Conservation (phyloP, 2,797 vertebrate species). For the Lepilemur septentrionalis region DNA sequence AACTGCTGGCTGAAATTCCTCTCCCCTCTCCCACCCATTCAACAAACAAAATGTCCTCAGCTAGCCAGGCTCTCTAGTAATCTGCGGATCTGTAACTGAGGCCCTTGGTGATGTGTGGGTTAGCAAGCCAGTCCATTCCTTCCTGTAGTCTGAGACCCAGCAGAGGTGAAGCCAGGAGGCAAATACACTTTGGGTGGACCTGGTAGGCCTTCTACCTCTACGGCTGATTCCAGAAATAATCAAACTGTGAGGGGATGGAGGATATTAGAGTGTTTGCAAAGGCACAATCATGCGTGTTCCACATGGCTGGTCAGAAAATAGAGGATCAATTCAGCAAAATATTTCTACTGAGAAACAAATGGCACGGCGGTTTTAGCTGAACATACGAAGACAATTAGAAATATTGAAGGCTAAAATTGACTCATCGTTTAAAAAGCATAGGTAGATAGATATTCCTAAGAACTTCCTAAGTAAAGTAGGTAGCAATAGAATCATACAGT, state of each 20-base stretch:
- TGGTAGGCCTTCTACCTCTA: accelerated
- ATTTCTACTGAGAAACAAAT: neutral
- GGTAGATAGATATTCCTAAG: neutral
- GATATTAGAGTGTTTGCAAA: neutral
- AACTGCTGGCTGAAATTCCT: neutral
- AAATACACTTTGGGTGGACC: accelerated
- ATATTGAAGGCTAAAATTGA: neutral
- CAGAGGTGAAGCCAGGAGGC: neutral
- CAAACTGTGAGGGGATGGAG: neutral
- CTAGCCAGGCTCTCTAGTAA: neutral
- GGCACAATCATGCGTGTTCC: neutral
- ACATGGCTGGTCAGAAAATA: neutral
- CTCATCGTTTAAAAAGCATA: neutral
- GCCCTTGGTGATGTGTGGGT: neutral
- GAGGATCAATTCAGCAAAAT: neutral
- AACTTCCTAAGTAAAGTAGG: neutral
- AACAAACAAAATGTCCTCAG: neutral
- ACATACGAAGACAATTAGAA: neutral
- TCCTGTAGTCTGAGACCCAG: neutral
- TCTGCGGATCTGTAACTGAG: neutral
- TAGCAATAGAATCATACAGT: neutral
- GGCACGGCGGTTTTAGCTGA: neutral
- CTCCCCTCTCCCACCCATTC: neutral
- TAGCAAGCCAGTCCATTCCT: neutral
- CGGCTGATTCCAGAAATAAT: neutral